Conservation (phyloP, 2,113 vertebrate species). For the Vulpes vulpes region DNA sequence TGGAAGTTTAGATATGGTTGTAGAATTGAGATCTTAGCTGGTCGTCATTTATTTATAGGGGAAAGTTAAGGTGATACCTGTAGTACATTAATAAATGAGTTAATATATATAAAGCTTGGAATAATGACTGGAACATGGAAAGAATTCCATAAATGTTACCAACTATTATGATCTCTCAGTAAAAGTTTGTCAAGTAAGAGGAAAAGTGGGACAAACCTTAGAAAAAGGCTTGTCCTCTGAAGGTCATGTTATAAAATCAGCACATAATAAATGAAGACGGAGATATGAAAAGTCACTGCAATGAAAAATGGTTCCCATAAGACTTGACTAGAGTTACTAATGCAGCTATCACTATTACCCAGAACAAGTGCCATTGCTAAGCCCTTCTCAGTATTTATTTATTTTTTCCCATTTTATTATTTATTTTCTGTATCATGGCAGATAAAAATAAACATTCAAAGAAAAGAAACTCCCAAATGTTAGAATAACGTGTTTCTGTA, state of each 20-base stretch:
- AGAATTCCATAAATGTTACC: background rate
- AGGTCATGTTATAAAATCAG: constrained; percentile 35
- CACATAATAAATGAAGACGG: background rate
- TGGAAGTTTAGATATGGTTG: background rate
- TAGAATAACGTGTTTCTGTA: background rate
- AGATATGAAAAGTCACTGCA: background rate
- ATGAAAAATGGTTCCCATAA: background rate
- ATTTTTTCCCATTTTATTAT: background rate
- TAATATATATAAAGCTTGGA: background rate
- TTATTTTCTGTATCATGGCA: background rate
- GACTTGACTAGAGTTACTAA: background rate
- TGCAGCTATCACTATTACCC: background rate
- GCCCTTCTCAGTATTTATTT: background rate
- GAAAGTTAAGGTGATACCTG: background rate
- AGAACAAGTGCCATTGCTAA: background rate
- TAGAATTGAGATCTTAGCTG: background rate
- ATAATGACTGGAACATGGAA: background rate
- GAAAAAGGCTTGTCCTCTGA: constrained; percentile 9
- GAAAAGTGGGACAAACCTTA: background rate
- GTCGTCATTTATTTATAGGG: background rate
- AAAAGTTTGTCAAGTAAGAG: background rate
- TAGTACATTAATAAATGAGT: background rate
- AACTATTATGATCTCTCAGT: background rate
- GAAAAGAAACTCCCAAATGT: background rate
- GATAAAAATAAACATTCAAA: constrained; percentile 12